These are phyloP conservation scores for Anoplius nigerrimus DNA, from an alignment of 2,888 invertebrate species.

Conservation along the genomic window DNA sequence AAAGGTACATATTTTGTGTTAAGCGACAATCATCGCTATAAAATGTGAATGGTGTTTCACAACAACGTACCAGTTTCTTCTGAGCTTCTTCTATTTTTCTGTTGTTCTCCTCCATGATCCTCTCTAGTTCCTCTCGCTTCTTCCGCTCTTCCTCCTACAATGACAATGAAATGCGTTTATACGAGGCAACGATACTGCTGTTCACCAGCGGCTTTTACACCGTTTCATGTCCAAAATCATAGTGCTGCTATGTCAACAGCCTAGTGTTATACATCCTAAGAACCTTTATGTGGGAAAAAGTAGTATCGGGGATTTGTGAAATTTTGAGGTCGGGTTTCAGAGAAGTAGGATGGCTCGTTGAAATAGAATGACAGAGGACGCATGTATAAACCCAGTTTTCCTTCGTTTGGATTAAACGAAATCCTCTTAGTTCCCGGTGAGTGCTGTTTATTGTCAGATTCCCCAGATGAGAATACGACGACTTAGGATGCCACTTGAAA, in stretches of 20 bases:
- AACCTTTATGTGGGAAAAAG: slow-evolving; percentile 62
- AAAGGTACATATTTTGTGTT: neutral
- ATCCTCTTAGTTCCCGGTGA: slow-evolving; percentile 48
- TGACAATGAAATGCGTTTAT: slow-evolving; percentile 71
- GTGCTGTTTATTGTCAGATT: slow-evolving; percentile 50
- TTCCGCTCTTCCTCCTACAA: slow-evolving; percentile 97
- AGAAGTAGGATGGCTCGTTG: slow-evolving; percentile 62
- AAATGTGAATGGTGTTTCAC: neutral
- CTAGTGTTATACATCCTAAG: slow-evolving; percentile 68
- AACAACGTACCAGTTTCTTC: slow-evolving; percentile 89
- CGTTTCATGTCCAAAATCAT: slow-evolving; percentile 65
- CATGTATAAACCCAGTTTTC: slow-evolving; percentile 46
- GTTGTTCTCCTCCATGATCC: slow-evolving; percentile 98
- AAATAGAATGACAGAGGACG: slow-evolving; percentile 43
- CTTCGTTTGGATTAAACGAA: slow-evolving; percentile 44
- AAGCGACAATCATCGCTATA: neutral
- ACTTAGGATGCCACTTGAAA: slow-evolving; percentile 52
- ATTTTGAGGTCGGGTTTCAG: slow-evolving; percentile 52
- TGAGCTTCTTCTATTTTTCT: slow-evolving; percentile 98
- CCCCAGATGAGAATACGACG: slow-evolving; percentile 52
- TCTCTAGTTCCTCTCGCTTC: slow-evolving; percentile 96
- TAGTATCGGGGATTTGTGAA: slow-evolving; percentile 54
- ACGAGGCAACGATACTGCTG: slow-evolving; percentile 59
- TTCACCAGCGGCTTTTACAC: slow-evolving; percentile 65
- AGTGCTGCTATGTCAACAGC: slow-evolving; percentile 68